A percentile compares a stretch with the other conserved stretches of the same genome.
These are phyloP conservation scores for Hofmannophila pseudospretella DNA, from an alignment of 2,888 invertebrate genomes.

Conservation along the genomic window DNA sequence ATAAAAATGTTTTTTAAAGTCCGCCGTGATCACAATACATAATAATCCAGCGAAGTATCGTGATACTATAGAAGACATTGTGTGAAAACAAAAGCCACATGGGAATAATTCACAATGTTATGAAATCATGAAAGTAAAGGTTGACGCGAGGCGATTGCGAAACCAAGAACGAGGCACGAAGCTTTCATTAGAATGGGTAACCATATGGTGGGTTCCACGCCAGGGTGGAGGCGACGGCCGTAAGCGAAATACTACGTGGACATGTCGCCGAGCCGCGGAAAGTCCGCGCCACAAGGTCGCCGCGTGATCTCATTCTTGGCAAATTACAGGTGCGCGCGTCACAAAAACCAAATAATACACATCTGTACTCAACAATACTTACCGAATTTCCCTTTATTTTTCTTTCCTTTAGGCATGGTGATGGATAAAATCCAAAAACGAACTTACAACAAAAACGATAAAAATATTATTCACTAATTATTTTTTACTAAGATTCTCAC, in stretches of 20 bases:
- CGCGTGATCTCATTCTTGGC: slow-evolving; percentile 67
- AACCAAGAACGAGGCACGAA: slow-evolving; percentile 12
- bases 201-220: slow-evolving; percentile 34
- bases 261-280: slow-evolving; percentile 51
- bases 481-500: slow-evolving; percentile 65
- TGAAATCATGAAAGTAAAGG: slow-evolving; percentile 36
- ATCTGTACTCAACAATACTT: slow-evolving; percentile 36
- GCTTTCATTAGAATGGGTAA: slow-evolving; percentile 5
- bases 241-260: slow-evolving; percentile 40
- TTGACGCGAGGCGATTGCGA: slow-evolving; percentile 16
- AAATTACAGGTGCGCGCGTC: slow-evolving; percentile 34
- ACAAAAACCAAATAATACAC: slow-evolving; percentile 15
- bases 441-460: slow-evolving; percentile 64
- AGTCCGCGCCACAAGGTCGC: slow-evolving; percentile 66
- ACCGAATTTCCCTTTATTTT: slow-evolving; percentile 84
- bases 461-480: slow-evolving; percentile 75
- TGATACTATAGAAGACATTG: background rate
- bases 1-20: too few species aligned
- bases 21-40: too few species aligned
- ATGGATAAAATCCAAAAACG: slow-evolving; percentile 18
- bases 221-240: slow-evolving; percentile 32
- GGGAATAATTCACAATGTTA: slow-evolving; percentile 25
- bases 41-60: too few species aligned
- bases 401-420: slow-evolving; percentile 88
- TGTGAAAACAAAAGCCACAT: slow-evolving; percentile 14